Conservation (phyloP, 2,888 invertebrate genomes). For the Tetragonula carbonaria region DNA sequence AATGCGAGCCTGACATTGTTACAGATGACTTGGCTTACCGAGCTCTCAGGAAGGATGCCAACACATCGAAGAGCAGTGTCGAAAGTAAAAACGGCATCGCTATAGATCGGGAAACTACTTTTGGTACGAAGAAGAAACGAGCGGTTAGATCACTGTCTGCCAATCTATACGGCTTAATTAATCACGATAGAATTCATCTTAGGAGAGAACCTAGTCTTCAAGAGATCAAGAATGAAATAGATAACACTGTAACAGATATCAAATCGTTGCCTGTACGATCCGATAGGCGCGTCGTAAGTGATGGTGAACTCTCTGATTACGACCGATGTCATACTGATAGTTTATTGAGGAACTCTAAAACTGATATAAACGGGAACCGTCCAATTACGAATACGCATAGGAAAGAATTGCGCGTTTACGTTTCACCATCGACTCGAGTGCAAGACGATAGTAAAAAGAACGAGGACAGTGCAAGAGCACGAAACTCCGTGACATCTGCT, state of each 20-base stretch:
- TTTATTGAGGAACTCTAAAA: slow-evolving; percentile 32
- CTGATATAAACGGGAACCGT: slow-evolving; percentile 77
- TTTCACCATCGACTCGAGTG: slow-evolving; percentile 60
- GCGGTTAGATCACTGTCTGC: slow-evolving; percentile 93
- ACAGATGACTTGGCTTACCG: slow-evolving; percentile 95
- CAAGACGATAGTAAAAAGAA: slow-evolving; percentile 26
- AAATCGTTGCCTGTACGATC: slow-evolving; percentile 23
- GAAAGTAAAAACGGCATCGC: slow-evolving; percentile 30
- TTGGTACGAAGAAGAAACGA: slow-evolving; percentile 89
- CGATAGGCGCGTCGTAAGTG: slow-evolving; percentile 59
- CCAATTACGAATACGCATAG: slow-evolving; percentile 53
- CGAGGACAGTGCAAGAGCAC: slow-evolving; percentile 24
- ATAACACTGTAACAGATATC: slow-evolving; percentile 15
- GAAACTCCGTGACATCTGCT: slow-evolving; percentile 34
- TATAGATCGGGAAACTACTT: slow-evolving; percentile 24
- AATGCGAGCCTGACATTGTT: slow-evolving; percentile 91
- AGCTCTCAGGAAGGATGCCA: slow-evolving; percentile 92
- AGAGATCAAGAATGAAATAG: slow-evolving; percentile 49
- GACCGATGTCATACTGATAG: slow-evolving; percentile 49
- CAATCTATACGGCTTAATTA: slow-evolving; percentile 92
- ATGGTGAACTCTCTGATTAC: slow-evolving; percentile 62
- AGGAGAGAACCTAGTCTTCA: slow-evolving; percentile 48
- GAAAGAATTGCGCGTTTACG: slow-evolving; percentile 69
- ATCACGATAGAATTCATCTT: slow-evolving; percentile 79
- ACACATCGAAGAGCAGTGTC: slow-evolving; percentile 59